These are phyloP conservation scores for Galago senegalensis DNA, from an alignment of 2,797 vertebrate genomes.

Conservation along the genomic window DNA sequence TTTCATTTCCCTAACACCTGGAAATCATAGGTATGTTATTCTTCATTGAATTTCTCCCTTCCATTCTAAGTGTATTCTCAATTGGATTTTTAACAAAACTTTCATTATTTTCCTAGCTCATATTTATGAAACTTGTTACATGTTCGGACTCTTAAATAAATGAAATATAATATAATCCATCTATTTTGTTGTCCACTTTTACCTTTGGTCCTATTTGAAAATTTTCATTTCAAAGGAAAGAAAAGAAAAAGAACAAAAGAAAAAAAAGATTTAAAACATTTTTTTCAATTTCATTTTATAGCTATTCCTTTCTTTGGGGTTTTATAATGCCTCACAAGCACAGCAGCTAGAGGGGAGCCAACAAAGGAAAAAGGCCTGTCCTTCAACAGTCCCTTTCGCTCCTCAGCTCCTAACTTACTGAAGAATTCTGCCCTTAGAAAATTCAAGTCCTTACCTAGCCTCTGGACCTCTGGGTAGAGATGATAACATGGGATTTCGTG, in stretches of 20 bases:
- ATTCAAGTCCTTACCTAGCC: background rate
- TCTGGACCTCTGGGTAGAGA: background rate
- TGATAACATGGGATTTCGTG: background rate
- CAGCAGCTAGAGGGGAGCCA: background rate
- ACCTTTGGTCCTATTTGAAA: background rate
- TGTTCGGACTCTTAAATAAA: constrained; percentile 43
- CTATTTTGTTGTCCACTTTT: background rate
- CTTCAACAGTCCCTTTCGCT: background rate
- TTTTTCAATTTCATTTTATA: constrained; percentile 18
- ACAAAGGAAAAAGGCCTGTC: background rate
- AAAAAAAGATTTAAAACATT: background rate
- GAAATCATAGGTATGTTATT: background rate
- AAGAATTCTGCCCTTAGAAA: background rate
- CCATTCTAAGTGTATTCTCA: background rate
- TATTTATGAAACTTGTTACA: background rate
- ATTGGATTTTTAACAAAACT: background rate
- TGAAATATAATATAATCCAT: background rate
- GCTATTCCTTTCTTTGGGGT: background rate
- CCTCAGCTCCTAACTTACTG: background rate
- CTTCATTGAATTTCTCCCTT: background rate
- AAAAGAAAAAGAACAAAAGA: too few relatives aligned
- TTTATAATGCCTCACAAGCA: background rate
- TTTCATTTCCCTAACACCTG: background rate
- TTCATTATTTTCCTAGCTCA: constrained; percentile 35
- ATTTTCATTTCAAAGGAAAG: background rate